Evolutionary conservation across 2,888 invertebrate species (phyloP).

Genomic region (Luffia ferchaultella): DNA sequence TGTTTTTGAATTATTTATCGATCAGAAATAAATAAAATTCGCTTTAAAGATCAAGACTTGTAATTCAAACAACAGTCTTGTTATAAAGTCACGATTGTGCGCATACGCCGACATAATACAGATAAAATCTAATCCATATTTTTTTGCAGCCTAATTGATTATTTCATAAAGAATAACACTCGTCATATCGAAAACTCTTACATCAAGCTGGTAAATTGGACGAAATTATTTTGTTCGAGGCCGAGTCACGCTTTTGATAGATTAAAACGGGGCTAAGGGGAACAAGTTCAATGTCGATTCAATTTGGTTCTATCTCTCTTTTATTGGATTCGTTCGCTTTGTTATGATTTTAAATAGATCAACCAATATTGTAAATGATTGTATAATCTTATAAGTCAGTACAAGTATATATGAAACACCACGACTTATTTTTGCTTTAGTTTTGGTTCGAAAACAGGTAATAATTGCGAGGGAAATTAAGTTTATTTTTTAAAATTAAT

Average conservation of each 20-base stretch:
- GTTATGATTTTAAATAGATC: too few species aligned
- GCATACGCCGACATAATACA: constrained; percentile 51
- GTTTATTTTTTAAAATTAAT: too few species aligned
- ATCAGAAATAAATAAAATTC: too few species aligned
- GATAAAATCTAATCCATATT: constrained; percentile 62
- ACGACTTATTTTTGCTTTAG: too few species aligned
- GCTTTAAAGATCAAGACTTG: constrained; percentile 33
- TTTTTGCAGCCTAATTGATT: constrained; percentile 55
- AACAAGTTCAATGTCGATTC: constrained; percentile 35
- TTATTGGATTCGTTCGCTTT: too few species aligned
- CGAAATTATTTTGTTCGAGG: constrained; percentile 37
- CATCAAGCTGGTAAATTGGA: constrained; percentile 36
- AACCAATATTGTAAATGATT: too few species aligned
- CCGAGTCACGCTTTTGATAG: constrained; percentile 22
- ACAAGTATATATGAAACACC: too few species aligned
- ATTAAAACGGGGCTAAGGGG: constrained; percentile 29
- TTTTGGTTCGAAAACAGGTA: too few species aligned
- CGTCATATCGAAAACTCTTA: constrained; percentile 47
- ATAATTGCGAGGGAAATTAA: too few species aligned
- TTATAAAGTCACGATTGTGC: constrained; percentile 45
- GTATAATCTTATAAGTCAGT: too few species aligned
- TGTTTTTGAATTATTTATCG: too few species aligned
- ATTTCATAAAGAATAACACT: constrained; percentile 58
- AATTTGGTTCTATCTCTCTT: constrained; percentile 28
- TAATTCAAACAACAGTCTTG: constrained; percentile 29